A percentile compares a stretch with the other conserved stretches of the same genome.
Conservation (phyloP, 2,888 invertebrate species). For the Strigamia crassipes region DNA sequence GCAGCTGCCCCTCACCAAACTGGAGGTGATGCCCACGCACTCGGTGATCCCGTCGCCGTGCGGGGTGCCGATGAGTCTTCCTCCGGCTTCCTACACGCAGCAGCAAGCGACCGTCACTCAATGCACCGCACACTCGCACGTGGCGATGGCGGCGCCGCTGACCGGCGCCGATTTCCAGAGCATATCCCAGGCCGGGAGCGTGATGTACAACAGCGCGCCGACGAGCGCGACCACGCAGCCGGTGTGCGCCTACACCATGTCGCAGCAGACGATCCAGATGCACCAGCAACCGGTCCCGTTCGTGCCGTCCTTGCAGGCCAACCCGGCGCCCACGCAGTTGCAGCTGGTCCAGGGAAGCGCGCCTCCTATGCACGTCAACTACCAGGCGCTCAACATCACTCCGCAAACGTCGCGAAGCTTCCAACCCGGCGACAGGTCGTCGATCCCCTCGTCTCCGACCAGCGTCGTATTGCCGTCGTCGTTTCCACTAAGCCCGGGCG, state of each 20-base stretch:
- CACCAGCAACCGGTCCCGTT: constrained; percentile 11
- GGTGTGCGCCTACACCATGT: neutral
- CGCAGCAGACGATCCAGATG: constrained; percentile 6
- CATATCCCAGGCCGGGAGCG: neutral
- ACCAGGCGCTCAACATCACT: neutral
- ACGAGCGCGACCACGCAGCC: neutral
- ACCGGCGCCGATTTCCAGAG: neutral
- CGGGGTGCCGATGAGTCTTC: constrained; percentile 23
- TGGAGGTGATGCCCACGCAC: neutral
- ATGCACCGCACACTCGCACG: constrained; percentile 25
- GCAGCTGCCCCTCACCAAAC: neutral
- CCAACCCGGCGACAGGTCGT: neutral
- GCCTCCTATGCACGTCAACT: neutral
- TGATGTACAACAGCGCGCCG: neutral
- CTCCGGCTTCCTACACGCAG: neutral
- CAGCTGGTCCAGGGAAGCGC: neutral
- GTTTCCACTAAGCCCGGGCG: constrained; percentile 18
- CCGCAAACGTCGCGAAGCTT: neutral
- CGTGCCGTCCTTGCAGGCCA: neutral
- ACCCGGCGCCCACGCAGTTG: neutral
- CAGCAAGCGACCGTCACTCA: neutral
- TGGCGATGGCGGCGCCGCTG: neutral
- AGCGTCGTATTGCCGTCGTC: constrained; percentile 20
- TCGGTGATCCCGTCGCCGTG: neutral
- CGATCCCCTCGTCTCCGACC: neutral